These are phyloP conservation scores for Drosophila athabasca DNA, from an alignment of 1,140 invertebrate genomes.

Conservation along the genomic window DNA sequence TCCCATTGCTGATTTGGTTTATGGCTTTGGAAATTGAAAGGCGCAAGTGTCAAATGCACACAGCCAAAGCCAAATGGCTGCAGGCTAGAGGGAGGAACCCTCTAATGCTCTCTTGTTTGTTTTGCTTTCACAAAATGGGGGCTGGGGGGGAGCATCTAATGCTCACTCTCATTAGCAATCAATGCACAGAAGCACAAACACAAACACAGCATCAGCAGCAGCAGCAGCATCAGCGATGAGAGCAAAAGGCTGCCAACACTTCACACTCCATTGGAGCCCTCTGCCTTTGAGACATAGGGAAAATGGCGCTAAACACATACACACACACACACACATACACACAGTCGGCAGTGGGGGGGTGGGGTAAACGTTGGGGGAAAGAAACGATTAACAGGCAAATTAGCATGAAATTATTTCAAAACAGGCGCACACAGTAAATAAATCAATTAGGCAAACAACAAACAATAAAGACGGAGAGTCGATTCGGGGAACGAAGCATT, in stretches of 20 bases:
- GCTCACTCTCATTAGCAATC: conserved; percentile 78
- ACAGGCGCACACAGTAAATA: conserved; percentile 70
- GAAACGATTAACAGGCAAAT: conserved; percentile 77
- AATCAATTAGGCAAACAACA: conserved; percentile 75
- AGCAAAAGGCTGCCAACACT: conserved; percentile 61
- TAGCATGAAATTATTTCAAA: conserved; percentile 81
- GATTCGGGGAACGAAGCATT: no score
- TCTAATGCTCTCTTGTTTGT: conserved; percentile 51
- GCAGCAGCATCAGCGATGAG: conserved; percentile 16
- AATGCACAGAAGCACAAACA: conserved; percentile 63
- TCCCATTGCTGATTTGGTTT: conserved; percentile 53
- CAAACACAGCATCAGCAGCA: conserved; percentile 17
- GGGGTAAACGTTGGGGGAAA: conserved; percentile 1
- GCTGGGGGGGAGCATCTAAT: conserved; percentile 52
- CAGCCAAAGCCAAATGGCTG: conserved; percentile 7
- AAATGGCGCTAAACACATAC: conserved; percentile 56
- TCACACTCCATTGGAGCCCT: conserved; percentile 71
- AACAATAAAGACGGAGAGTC: conserved; percentile 20
- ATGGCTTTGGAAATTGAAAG: conserved; percentile 55
- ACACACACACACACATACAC: background rate
- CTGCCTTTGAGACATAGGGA: conserved; percentile 38
- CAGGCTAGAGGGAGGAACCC: background rate
- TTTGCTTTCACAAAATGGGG: conserved; percentile 52
- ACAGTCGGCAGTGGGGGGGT: background rate
- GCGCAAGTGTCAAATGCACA: conserved; percentile 51